Percentiles rank a stretch among this genome's conserved stretches.
Evolutionary conservation across 1,140 invertebrate species (phyloP).

Genomic region (Scaptomyza graminum): DNA sequence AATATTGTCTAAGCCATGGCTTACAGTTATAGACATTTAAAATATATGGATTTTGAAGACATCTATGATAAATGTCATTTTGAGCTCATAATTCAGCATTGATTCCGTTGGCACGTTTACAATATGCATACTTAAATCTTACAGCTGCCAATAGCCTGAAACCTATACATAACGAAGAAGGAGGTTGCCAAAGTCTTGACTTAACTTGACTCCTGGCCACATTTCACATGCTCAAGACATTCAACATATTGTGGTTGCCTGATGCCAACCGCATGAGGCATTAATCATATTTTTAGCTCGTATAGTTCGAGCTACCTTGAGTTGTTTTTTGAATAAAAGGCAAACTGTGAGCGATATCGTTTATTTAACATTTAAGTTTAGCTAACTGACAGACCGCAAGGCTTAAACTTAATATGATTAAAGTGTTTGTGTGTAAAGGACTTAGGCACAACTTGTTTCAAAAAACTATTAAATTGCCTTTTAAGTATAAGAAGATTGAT

Average conservation of each 20-base stretch:
- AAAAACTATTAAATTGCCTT: neutral
- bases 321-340: neutral
- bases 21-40: constrained; percentile 18
- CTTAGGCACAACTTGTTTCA: no score
- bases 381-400: neutral
- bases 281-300: constrained; percentile 40
- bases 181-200: constrained; percentile 23
- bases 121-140: constrained; percentile 32
- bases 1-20: constrained; percentile 12
- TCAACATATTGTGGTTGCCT: neutral
- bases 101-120: constrained; percentile 51
- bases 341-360: neutral
- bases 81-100: constrained; percentile 58
- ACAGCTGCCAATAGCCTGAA: constrained; percentile 19
- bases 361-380: neutral
- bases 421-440: no score
- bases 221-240: constrained; percentile 2
- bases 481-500: no score
- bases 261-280: neutral
- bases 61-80: constrained; percentile 28
- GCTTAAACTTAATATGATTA: neutral
- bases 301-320: constrained; percentile 1
- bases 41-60: constrained; percentile 28
- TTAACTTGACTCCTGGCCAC: constrained; percentile 4
- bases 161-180: constrained; percentile 1